Conservation (phyloP, 1,140 invertebrate species). For the Frieseomelitta varia region DNA sequence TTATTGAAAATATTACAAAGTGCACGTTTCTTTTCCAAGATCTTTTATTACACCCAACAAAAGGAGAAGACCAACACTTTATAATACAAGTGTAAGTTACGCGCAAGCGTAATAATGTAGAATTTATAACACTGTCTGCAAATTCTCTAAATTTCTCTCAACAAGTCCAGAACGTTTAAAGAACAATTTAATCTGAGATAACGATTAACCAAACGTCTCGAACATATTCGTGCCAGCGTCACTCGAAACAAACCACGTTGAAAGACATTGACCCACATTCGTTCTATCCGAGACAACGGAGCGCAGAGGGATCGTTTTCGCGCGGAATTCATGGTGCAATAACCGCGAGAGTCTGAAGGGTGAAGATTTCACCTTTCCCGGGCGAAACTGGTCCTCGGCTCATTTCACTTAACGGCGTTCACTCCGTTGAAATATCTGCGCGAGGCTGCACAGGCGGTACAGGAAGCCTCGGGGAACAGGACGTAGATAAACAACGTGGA, state of each 20-base stretch:
- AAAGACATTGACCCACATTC: background rate
- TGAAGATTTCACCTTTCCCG: constrained; percentile 29
- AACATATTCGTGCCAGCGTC: too few species aligned
- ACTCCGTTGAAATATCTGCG: constrained; percentile 59
- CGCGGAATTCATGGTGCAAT: constrained; percentile 21
- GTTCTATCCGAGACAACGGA: background rate
- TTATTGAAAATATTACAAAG: too few species aligned
- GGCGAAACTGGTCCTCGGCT: background rate
- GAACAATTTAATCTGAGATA: too few species aligned
- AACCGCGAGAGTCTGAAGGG: constrained; percentile 12
- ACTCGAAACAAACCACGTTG: background rate
- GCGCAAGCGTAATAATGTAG: too few species aligned
- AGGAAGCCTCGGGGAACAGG: constrained; percentile 27
- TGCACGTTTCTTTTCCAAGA: too few species aligned
- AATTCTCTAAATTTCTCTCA: too few species aligned
- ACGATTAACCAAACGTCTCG: too few species aligned
- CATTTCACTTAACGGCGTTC: constrained; percentile 30
- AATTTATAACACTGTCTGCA: too few species aligned
- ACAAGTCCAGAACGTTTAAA: too few species aligned
- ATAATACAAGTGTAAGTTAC: too few species aligned
- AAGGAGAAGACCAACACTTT: too few species aligned
- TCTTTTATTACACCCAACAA: too few species aligned
- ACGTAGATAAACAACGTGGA: constrained; percentile 61
- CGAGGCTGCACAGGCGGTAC: background rate
- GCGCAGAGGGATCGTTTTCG: background rate